phyloP scores from a whole-genome alignment of 2,113 vertebrate genomes.

The Indri indri region DNA sequence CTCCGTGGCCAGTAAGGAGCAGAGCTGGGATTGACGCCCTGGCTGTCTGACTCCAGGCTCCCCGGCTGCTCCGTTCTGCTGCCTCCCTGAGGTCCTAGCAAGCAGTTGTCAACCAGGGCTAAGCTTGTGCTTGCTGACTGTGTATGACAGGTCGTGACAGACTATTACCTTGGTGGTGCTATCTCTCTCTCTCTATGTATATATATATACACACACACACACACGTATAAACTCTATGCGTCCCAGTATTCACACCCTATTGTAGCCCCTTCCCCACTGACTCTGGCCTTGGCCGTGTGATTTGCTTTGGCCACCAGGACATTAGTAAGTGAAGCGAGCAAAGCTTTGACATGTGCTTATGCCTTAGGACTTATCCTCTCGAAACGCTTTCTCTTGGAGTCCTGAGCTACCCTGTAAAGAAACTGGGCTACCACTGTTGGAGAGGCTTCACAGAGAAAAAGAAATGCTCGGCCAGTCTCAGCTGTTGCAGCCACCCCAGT shows the following conservation, averaged over 20 bases:
- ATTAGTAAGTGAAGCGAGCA: neutral
- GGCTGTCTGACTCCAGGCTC: neutral
- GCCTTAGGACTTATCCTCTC: rapidly evolving
- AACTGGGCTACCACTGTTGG: neutral
- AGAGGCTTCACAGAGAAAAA: neutral
- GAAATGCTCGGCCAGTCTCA: neutral
- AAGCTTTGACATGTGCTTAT: neutral
- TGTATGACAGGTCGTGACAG: neutral
- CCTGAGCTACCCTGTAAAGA: neutral
- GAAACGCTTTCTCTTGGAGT: neutral
- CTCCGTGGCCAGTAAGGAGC: neutral
- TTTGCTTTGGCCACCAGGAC: neutral
- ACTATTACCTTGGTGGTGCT: neutral
- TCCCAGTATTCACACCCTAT: neutral
- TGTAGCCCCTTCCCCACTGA: neutral
- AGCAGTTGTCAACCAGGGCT: neutral
- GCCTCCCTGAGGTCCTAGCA: neutral
- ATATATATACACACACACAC: too few species aligned
- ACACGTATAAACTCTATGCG: neutral
- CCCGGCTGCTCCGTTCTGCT: too few species aligned
- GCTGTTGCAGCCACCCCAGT: neutral
- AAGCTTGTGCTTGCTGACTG: neutral
- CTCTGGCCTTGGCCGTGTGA: neutral
- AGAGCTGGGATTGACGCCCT: neutral
- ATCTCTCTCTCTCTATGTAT: neutral